Base-by-base conservation (phyloP, 2,888 invertebrate genomes). In the Melitaea athalia region DNA sequence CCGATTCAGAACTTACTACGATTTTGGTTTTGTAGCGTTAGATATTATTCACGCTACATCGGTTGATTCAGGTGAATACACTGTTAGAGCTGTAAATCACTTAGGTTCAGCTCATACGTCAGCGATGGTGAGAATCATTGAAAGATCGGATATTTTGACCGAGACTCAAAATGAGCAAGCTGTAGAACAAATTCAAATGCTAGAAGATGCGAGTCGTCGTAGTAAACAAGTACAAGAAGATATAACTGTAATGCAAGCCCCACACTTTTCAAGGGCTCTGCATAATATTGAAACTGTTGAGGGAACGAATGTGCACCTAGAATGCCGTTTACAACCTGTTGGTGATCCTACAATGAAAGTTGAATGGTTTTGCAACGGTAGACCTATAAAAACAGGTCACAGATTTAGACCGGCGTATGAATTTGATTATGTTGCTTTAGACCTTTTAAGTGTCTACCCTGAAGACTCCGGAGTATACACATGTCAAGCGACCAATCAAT, bases 401-500 rank as follows among this genome's bases (percentile, higher is more conserved):
- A 95, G 99, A 74, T 99, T 99, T 93, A 95, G 98, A 82, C 99
- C 99, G 53, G 98, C 98, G 4, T 97, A 98, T 81, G 99, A 99
- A 88, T 99, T 99, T 85, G 99, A 99, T 81, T 99, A 98, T 84
- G 99, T 99, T 17, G 98, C 99, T 10, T 93, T 99, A 64, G 99
- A 99, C 88, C 95, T 99, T 63, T 93, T 99, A 31, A 98, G 98
- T 80, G 98, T 99, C 33, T 99, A 99, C 85, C 98, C 99, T n/a
- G 97, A 97, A 78, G 99, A 99, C 89, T 98, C 98, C 7, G 99
- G 99, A 17, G 97, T 98, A 0, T 99, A 99, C 85, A 98, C 98
- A 12, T 99, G 98, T 81, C 96, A 97, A 85, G 99, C 99, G 0
- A 96, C 97, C 67, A 99, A 99, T 86, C 96, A 97, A 81, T 94